phyloP scores from a whole-genome alignment of 2,113 vertebrate species.

The Sapayoa aenigma region DNA sequence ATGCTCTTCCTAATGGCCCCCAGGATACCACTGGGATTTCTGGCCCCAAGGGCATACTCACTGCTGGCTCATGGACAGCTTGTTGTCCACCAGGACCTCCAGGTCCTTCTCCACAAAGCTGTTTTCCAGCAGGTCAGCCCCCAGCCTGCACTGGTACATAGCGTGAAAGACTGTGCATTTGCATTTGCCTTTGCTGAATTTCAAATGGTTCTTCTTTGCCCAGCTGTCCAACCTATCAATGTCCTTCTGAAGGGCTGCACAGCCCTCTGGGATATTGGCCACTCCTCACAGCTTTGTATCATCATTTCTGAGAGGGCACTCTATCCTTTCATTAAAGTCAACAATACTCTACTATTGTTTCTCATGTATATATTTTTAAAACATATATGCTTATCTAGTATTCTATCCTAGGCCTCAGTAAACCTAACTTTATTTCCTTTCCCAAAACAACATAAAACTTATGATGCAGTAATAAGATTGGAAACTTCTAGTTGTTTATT shows the following conservation, averaged over 20 bases:
- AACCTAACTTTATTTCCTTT: background rate
- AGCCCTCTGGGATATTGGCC: background rate
- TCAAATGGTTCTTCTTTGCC: background rate
- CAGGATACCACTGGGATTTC: background rate
- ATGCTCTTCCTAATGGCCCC: background rate
- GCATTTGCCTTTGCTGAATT: background rate
- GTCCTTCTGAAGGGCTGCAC: background rate
- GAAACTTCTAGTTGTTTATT: background rate
- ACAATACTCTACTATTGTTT: background rate
- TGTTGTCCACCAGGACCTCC: background rate
- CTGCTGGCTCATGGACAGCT: background rate
- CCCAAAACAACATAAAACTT: background rate
- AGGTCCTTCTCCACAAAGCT: background rate
- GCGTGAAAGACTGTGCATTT: background rate
- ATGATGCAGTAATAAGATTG: background rate
- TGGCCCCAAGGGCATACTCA: background rate
- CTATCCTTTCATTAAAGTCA: background rate
- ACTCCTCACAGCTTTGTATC: background rate
- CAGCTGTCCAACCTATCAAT: accelerated
- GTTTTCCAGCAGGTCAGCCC: background rate
- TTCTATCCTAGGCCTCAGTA: background rate
- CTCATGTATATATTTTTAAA: background rate
- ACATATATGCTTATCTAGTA: background rate
- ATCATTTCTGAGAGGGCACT: background rate
- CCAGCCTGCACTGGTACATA: background rate